Evolutionary conservation across 1,140 invertebrate species (phyloP), one percentile per base, ranked within the genome.

Genomic region (Rhagoletis zephyria): DNA sequence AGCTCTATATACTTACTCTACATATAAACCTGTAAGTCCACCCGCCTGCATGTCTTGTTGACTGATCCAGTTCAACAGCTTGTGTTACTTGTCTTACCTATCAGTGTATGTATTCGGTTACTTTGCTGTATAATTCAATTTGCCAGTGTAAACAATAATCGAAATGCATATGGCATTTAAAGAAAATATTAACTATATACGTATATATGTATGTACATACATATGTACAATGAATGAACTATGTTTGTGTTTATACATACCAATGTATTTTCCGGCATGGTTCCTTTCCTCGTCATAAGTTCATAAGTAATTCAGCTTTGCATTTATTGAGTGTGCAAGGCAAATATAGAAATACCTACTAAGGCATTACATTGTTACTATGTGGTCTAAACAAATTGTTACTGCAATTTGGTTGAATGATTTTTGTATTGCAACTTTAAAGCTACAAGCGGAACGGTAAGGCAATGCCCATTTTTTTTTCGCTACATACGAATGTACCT

Each of bases 61-160:
- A 51, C 48, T 42, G 48, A 81, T 51, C 74, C 74, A 81, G 16
- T 81, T 81, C 74, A 81, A 81, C 74, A 48, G 74, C 74, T 81
- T 81, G 70, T 77, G 30, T 30, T 30, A 30, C 30, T 30, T 30
- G 30, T 48, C 12, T 81, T 81, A 81, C 42, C 30, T 51, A 81
- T 81, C 51, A 59, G 12, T 10, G 42, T 1, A 30, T 30, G 30
- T 30, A 16, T 74, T 74, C 70, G 45, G 42, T 6, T 56, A n/a
- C 48, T 4, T 81, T 81, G 10, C 1, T 56, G 5, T 81, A 56
- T 56, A 81, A 10, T 81, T 16, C 74, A 56, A 56, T 81, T 81
- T 56, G 74, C 48, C 42, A 19, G 14, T 10, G 74, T 81, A 48
- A 56, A 81, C 48, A 19, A 81, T 59, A 81, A 56, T 56, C 74